A percentile compares a stretch with the other conserved stretches of the same genome.
phyloP scores from a whole-genome alignment of 2,888 invertebrate species.

The Microdon myrmicae region DNA sequence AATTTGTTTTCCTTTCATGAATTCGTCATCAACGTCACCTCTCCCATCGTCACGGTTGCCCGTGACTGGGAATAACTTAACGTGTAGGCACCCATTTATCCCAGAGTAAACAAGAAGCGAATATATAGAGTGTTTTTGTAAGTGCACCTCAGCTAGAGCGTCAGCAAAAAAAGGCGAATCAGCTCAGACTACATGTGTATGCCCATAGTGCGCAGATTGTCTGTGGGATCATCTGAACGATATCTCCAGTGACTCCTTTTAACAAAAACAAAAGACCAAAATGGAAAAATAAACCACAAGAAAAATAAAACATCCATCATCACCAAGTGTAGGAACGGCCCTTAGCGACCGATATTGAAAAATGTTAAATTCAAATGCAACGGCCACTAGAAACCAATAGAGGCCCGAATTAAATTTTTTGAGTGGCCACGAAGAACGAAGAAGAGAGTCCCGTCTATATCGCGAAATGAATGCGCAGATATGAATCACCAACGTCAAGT shows the following conservation, averaged over 20 bases:
- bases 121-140: conserved; percentile 50
- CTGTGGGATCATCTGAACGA: conserved; percentile 13
- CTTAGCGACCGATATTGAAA: conserved; percentile 23
- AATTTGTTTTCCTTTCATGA: conserved; percentile 13
- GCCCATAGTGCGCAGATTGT: conserved; percentile 20
- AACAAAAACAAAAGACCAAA: conserved; percentile 11
- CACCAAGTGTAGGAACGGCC: conserved; percentile 26
- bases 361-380: conserved; percentile 47
- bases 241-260: too few species aligned
- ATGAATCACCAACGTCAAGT: conserved; percentile 40
- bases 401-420: conserved; percentile 44
- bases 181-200: conserved; percentile 19
- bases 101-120: conserved; percentile 48
- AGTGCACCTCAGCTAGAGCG: conserved; percentile 26
- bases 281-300: conserved; percentile 14
- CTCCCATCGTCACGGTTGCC: conserved; percentile 32
- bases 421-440: conserved; percentile 27
- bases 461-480: conserved; percentile 12
- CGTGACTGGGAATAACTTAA: conserved; percentile 52
- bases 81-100: conserved; percentile 44
- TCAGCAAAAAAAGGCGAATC: conserved; percentile 6
- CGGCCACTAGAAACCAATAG: conserved; percentile 38
- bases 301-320: conserved; percentile 40
- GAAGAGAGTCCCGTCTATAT: not conserved
- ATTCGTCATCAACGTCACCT: conserved; percentile 19